These are phyloP conservation scores for Ctenopoma multispine DNA, from an alignment of 2,797 vertebrate species.

Conservation along the genomic window DNA sequence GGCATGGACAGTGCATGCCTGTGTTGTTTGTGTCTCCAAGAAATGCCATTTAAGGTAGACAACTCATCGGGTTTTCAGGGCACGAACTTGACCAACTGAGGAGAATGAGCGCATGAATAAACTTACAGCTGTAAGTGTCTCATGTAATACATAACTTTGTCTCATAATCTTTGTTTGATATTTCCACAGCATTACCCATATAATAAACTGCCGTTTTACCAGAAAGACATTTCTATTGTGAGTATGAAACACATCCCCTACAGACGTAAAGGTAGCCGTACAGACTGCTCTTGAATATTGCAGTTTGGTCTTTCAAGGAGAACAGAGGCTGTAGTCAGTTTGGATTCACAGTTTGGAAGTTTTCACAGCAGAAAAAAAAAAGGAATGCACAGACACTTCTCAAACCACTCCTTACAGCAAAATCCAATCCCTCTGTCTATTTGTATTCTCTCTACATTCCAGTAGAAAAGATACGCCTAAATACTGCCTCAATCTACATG, in stretches of 20 bases:
- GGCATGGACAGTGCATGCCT: not conserved
- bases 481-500: not conserved
- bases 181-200: slow-evolving; percentile 1
- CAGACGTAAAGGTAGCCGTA: slow-evolving; percentile 7
- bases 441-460: not conserved
- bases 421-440: slow-evolving; percentile 20
- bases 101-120: not conserved
- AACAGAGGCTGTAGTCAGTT: not conserved
- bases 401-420: not conserved
- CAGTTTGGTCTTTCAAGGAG: not conserved
- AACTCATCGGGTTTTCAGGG: slow-evolving; percentile 37
- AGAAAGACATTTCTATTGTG: not conserved
- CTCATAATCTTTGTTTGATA: slow-evolving; percentile 13
- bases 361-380: slow-evolving; percentile 9
- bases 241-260: slow-evolving; percentile 1
- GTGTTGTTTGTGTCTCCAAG: not conserved
- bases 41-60: slow-evolving; percentile 33
- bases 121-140: too few relatives aligned
- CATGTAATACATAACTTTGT: too few relatives aligned
- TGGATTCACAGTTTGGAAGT: slow-evolving; percentile 11
- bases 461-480: not conserved
- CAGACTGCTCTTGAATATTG: slow-evolving; percentile 3
- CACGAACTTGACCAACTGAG: slow-evolving; percentile 37
- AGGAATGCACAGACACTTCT: not conserved
- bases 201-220: slow-evolving; percentile 21